Evolutionary conservation across 2,113 vertebrate genomes (phyloP), one percentile per base, ranked within the genome.

Genomic region (Engystomops pustulosus): DNA sequence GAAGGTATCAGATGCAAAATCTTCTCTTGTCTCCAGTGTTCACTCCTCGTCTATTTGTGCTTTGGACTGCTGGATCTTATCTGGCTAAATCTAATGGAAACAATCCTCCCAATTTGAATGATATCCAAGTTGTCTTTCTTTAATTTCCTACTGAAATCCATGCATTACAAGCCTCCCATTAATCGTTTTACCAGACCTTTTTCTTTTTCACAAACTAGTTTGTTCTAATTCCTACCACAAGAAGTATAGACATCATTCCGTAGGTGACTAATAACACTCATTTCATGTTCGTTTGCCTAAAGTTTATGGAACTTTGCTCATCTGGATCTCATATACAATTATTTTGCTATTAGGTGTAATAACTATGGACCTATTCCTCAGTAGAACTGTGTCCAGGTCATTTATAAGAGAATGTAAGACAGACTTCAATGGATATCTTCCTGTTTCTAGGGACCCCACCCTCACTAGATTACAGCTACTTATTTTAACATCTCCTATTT

Each of bases 51-150:
- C n/a, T 25, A 25, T 79, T 88, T 90, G 71, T 85, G 69, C 88
- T 88, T 86, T 12, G 72, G 84, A 47, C 86, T 85, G 83, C 58
- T 88, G 81, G 79, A 51, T 86, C 89, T 87, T 86, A 79, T 86
- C 86, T 88, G 84, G 67, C 79, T 90, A 71, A 53, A 32, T 53
- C 80, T 77, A 55, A 80, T 88, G 83, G 85, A 71, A 74, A 30
- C 83, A 79, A 79, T 36, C 20, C 47, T 62, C 79, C 79, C 34
- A 36, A 44, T 0, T 44, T 85, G 47, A 85, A 70, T 65, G 41
- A 84, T 86, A 76, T 74, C 71, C 72, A 51, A 85, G n/a, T 86
- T 86, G 80, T 70, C 81, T 78, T 76, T 79, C 75, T 85, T 78
- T 78, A 79, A 85, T 85, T 85, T 85, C 83, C 83, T 85, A 77